Evolutionary conservation across 2,888 invertebrate species (phyloP), one percentile per base, ranked within the genome.

Genomic region (Argyresthia albistria): DNA sequence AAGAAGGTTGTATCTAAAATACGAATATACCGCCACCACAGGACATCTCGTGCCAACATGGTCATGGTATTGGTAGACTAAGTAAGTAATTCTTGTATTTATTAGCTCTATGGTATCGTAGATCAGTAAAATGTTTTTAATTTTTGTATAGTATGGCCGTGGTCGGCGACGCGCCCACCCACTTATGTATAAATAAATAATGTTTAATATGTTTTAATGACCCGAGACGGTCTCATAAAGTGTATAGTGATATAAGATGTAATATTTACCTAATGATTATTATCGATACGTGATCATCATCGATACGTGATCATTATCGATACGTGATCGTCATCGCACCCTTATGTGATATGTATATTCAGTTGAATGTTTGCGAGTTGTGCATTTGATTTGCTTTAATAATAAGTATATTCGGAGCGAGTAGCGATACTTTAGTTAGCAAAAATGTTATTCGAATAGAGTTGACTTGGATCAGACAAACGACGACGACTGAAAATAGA

Each of bases 91-190:
- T 83, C 83, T 80, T 81, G 80, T 87, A 86, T 73, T 75, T 79
- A 73, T 67, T 82, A 86, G 84, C 64, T 79, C 72, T 83, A 83
- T 80, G 71, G 76, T 82, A 83, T 73, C 60, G 77, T 86, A 84
- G 83, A 70, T 80, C 67, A 80, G 78, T 82, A 80, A 76, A 82
- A 83, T 76, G 82, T 86, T 86, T 84, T 86, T 84, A 84, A 82
- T 86, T 86, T 87, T 86, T 86, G 84, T 87, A 87, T 86, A 86
- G 84, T 81, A 80, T 65, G 69, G 73, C 63, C 43, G 67, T 67
- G 80, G 69, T 25, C 25, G 80, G 78, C 70, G 80, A 66, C 58
- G 60, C 61, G 61, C 64, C 66, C 67, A 69, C 70, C 62, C 64
- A 71, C 73, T 75, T 70, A 72, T 83, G 82, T 83, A 80, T 79